phyloP scores from a whole-genome alignment of 2,797 vertebrate species.

The Phaenicophaeus curvirostris region DNA sequence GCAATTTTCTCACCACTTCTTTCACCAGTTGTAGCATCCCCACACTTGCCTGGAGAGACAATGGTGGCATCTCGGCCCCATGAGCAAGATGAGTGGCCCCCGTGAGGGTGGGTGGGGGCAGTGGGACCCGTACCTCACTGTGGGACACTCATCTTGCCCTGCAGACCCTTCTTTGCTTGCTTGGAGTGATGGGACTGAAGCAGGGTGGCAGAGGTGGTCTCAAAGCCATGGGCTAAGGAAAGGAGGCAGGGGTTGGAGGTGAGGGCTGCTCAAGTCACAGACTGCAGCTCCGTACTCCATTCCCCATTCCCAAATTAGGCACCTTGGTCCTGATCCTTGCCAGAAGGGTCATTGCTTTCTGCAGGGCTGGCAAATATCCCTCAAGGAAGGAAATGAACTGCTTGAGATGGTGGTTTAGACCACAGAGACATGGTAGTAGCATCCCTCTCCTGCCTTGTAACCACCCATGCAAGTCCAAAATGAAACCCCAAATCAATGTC shows the following conservation, averaged over 20 bases:
- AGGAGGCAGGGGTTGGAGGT: not conserved
- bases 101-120: not conserved
- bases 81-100: rapidly evolving
- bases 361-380: not conserved
- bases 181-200: not conserved
- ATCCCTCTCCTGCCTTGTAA: rapidly evolving
- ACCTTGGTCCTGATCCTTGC: not conserved
- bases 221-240: not conserved
- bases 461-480: rapidly evolving
- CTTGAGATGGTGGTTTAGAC: not conserved
- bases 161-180: not conserved
- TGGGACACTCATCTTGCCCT: rapidly evolving
- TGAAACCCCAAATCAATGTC: not conserved
- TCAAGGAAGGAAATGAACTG: not conserved
- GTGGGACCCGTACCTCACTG: no score
- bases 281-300: rapidly evolving
- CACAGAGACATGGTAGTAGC: rapidly evolving
- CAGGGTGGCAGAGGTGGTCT: no score
- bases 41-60: not conserved
- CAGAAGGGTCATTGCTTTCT: not conserved
- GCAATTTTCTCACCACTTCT: rapidly evolving
- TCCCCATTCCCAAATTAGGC: not conserved
- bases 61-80: not conserved
- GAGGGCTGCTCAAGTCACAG: not conserved
- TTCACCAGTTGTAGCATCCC: not conserved